Evolutionary conservation across 2,113 vertebrate species (phyloP).

Genomic region (Marcusenius ussheri): DNA sequence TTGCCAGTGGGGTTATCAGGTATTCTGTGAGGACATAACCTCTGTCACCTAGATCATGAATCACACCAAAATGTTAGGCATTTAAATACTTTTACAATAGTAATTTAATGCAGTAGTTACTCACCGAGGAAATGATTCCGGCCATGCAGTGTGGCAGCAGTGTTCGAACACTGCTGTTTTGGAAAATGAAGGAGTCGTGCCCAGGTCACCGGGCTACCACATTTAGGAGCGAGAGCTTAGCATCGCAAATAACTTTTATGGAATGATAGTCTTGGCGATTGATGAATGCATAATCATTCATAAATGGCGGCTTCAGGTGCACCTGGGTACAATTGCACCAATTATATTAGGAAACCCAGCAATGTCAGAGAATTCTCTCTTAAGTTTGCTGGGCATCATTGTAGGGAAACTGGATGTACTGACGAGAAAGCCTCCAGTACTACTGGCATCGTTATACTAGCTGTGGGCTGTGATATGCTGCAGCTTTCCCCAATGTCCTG

Average conservation of each 20-base stretch:
- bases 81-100: neutral
- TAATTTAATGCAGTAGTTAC: neutral
- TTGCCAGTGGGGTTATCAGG: neutral
- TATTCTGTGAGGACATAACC: too few species aligned
- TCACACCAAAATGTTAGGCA: neutral
- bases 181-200: neutral
- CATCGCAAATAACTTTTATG: too few species aligned
- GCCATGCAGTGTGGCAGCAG: too few species aligned
- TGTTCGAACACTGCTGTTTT: neutral
- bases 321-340: neutral
- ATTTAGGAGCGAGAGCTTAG: too few species aligned
- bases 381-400: neutral
- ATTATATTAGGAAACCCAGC: neutral
- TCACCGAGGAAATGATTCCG: neutral
- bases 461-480: neutral
- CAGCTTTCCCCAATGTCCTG: neutral
- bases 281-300: neutral
- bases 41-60: neutral
- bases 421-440: neutral
- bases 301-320: neutral
- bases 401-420: neutral
- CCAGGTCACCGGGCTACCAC: too few species aligned
- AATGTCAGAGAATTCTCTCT: neutral
- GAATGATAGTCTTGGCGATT: neutral
- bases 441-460: neutral